These are phyloP conservation scores for Bellardia pandia DNA, from an alignment of 2,888 invertebrate species.

Conservation along the genomic window DNA sequence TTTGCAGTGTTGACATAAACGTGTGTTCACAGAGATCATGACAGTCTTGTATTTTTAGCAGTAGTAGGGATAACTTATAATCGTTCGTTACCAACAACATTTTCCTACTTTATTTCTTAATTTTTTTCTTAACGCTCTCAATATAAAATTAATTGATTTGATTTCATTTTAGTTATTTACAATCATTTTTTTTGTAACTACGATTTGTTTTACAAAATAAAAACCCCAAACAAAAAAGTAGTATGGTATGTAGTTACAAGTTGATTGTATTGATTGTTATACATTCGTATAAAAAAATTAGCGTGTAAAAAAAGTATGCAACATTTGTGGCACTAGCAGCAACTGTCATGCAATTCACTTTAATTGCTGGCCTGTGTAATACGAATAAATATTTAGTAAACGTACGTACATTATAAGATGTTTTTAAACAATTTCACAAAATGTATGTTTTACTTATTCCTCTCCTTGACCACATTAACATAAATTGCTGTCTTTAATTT, in stretches of 20 bases:
- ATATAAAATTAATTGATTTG: slow-evolving; percentile 63
- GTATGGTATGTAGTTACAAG: not conserved
- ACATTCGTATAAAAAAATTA: not conserved
- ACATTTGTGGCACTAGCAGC: slow-evolving; percentile 26
- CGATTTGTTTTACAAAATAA: not conserved
- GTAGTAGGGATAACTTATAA: no score
- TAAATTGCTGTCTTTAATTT: slow-evolving; percentile 3
- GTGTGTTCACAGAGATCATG: no score
- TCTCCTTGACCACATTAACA: slow-evolving; percentile 7
- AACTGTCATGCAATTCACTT: slow-evolving; percentile 56
- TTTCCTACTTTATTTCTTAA: not conserved
- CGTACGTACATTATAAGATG: not conserved
- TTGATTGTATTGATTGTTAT: slow-evolving; percentile 33
- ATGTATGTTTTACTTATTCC: not conserved
- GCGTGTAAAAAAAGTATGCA: slow-evolving; percentile 16
- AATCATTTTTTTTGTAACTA: slow-evolving; percentile 36
- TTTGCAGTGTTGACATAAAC: no score
- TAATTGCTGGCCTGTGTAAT: slow-evolving; percentile 53
- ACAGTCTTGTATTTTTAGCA: no score
- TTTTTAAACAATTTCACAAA: slow-evolving; percentile 14
- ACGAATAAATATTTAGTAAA: not conserved
- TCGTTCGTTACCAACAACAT: not conserved
- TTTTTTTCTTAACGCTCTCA: slow-evolving; percentile 28
- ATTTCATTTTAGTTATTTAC: slow-evolving; percentile 53
- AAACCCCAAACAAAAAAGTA: no score